Evolutionary conservation across 2,888 invertebrate genomes (phyloP).

Genomic region (Cyclophora punctaria): DNA sequence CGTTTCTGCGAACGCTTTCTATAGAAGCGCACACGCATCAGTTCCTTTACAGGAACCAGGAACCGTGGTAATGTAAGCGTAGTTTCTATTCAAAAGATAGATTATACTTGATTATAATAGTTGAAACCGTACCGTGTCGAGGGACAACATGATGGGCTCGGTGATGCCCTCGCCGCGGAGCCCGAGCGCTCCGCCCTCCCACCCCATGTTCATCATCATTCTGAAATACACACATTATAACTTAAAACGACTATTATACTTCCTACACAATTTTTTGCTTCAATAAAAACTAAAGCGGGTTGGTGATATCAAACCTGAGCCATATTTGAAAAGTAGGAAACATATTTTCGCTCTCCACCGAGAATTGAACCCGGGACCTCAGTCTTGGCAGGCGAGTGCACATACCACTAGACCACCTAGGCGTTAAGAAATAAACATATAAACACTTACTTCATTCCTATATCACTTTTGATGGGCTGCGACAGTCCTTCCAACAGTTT

Average conservation of each 20-base stretch:
- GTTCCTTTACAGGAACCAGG: too few relatives aligned
- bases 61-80: too few relatives aligned
- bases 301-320: too few relatives aligned
- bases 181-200: slow-evolving; percentile 83
- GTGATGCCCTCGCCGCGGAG: slow-evolving; percentile 76
- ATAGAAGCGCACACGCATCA: too few relatives aligned
- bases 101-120: too few relatives aligned
- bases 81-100: too few relatives aligned
- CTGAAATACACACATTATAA: slow-evolving; percentile 29
- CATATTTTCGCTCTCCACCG: neutral
- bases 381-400: too few relatives aligned
- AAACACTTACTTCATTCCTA: slow-evolving; percentile 36
- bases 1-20: too few relatives aligned
- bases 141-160: slow-evolving; percentile 69
- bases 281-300: neutral
- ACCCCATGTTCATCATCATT: slow-evolving; percentile 82
- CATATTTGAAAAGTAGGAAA: too few relatives aligned
- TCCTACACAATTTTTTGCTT: neutral
- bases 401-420: too few relatives aligned
- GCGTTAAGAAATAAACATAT: too few relatives aligned
- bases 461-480: slow-evolving; percentile 42
- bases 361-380: too few relatives aligned
- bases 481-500: slow-evolving; percentile 33
- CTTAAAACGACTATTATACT: neutral
- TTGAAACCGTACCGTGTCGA: slow-evolving; percentile 35